Evolutionary conservation across 2,797 vertebrate genomes (phyloP).

Genomic region (Limosa lapponica): DNA sequence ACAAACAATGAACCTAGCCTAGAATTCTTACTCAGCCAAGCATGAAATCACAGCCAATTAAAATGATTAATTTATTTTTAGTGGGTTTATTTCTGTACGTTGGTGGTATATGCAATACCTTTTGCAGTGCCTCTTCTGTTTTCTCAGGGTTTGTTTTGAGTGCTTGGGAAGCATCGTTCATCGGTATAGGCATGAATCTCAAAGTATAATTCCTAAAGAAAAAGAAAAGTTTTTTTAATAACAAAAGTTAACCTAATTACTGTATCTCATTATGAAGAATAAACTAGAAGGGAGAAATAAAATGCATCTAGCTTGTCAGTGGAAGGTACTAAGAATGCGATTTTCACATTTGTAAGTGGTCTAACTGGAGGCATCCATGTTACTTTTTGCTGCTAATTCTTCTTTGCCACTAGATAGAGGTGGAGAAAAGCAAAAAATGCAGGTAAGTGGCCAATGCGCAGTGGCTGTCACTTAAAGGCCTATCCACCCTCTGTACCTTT

Average conservation of each 20-base stretch:
- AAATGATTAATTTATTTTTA: neutral
- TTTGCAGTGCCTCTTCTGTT: conserved; percentile 94
- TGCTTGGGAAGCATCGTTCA: conserved; percentile 96
- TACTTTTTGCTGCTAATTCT: neutral
- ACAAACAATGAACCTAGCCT: neutral
- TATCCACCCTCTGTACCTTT: neutral
- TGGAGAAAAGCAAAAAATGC: neutral
- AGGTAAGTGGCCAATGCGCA: neutral
- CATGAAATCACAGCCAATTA: neutral
- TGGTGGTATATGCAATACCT: conserved; percentile 79
- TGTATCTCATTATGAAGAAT: neutral
- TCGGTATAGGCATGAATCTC: conserved; percentile 97
- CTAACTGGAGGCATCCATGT: neutral
- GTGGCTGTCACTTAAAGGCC: neutral
- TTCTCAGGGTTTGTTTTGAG: conserved; percentile 96
- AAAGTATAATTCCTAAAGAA: conserved; percentile 91
- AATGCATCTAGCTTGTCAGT: neutral
- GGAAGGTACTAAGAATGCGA: neutral
- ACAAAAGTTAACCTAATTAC: neutral
- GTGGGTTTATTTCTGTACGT: neutral
- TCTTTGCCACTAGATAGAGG: neutral
- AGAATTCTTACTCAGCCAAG: neutral
- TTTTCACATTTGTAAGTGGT: neutral
- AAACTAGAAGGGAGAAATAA: neutral
- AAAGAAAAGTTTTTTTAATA: neutral